phyloP scores from a whole-genome alignment of 2,888 invertebrate genomes.

The Anodontia alba region DNA sequence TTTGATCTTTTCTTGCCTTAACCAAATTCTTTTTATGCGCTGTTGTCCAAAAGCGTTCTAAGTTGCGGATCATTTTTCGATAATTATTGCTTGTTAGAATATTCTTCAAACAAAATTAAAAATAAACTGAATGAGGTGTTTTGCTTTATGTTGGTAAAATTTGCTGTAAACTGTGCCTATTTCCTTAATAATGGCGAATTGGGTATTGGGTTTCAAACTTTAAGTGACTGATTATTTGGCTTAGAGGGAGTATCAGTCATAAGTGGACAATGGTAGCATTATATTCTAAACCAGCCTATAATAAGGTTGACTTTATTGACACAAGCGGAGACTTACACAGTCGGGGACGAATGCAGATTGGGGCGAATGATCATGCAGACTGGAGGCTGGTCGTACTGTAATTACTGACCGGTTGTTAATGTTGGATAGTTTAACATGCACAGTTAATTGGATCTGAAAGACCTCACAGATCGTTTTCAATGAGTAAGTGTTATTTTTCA shows the following conservation, averaged over 20 bases:
- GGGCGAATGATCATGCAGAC: neutral
- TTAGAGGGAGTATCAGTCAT: constrained; percentile 14
- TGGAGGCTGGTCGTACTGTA: constrained; percentile 1
- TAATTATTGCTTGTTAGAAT: constrained; percentile 58
- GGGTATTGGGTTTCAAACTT: constrained; percentile 42
- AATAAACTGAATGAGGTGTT: constrained; percentile 59
- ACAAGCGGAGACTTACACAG: constrained; percentile 5
- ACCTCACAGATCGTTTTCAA: constrained; percentile 40
- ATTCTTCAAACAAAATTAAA: constrained; percentile 61
- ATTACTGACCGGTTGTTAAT: constrained; percentile 3
- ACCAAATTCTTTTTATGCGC: constrained; percentile 37
- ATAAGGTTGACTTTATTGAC: constrained; percentile 21
- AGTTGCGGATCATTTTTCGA: constrained; percentile 48
- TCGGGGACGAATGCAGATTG: constrained; percentile 7
- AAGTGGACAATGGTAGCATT: constrained; percentile 23
- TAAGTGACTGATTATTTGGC: constrained; percentile 37
- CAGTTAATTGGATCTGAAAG: constrained; percentile 13
- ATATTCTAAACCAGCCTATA: constrained; percentile 29
- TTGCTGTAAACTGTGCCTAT: constrained; percentile 54
- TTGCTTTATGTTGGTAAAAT: constrained; percentile 52
- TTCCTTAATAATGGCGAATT: constrained; percentile 51
- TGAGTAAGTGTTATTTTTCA: constrained; percentile 37
- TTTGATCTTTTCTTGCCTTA: constrained; percentile 55
- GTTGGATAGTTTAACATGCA: neutral
- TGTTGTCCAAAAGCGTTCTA: constrained; percentile 38